Evolutionary conservation across 2,113 vertebrate species (phyloP), one percentile per base, ranked within the genome.

Genomic region (Callospermophilus lateralis): DNA sequence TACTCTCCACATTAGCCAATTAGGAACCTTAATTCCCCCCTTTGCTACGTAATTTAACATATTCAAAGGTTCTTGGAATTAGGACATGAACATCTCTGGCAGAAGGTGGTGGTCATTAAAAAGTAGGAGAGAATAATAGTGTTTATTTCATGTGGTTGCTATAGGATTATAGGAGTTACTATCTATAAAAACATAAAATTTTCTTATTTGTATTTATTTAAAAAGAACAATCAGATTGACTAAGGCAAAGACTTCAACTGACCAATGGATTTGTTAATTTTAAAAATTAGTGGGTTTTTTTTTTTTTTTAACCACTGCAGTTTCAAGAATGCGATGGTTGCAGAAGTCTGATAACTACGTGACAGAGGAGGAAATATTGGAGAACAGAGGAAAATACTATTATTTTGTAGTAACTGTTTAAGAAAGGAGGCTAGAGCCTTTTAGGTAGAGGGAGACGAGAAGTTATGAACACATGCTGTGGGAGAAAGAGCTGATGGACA

Each of bases 351-450:
- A 73, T 51, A 78, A 61, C 24, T 86, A 26, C 72, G 58, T 79
- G 37, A 63, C 6, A 30, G 58, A 58, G 20, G 4, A 67, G 39
- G 94, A 89, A 76, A 45, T 67, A 15, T 22, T 89, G 37, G 70
- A 95, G 63, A 65, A 80, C 17, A 74, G 20, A 10, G 72, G 48
- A 74, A 34, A 83, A 79, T 37, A 45, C 26, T 68, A 45, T 45
- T 76, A 67, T 39, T 93, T 74, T 48, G 61, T 95, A 84, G 45
- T 34, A 90, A 63, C 26, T 90, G 30, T 92, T 89, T 81, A 96
- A 83, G 24, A 77, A 93, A 61, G 39, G 3, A n/a, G 8, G 12
- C 34, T 65, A 37, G 26, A n/a, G 7, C n/a, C 20, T 30, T 17
- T 78, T 74, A 61, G 45, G 28, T 32, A 78, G 19, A 45, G 28